Percentiles rank a stretch among this genome's conserved stretches.
Conservation (phyloP, 2,888 invertebrate species). For the Metacarcinus magister region DNA sequence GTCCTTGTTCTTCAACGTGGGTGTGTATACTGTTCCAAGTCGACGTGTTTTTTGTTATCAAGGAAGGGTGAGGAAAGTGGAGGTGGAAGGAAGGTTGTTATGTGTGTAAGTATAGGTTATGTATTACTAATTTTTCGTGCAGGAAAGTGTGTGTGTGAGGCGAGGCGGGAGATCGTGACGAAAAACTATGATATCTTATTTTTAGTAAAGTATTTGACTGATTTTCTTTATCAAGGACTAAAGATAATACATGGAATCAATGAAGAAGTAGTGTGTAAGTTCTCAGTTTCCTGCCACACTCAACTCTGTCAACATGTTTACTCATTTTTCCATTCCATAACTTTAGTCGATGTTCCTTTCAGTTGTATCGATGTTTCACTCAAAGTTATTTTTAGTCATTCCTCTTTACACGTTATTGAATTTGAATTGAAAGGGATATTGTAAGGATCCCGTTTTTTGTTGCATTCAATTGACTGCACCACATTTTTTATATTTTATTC, state of each 20-base stretch:
- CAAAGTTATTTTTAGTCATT: background rate
- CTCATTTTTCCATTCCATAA: background rate
- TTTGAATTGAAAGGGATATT: background rate
- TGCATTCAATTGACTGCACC: no score
- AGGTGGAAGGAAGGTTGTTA: no score
- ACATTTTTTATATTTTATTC: no score
- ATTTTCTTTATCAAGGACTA: background rate
- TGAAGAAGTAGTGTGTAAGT: no score
- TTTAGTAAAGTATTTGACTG: background rate
- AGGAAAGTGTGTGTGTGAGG: background rate
- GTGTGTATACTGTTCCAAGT: no score
- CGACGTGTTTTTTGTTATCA: no score
- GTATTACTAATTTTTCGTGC: background rate
- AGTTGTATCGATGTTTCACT: no score
- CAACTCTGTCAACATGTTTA: background rate
- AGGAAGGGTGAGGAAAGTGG: no score
- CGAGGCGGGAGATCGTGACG: no score
- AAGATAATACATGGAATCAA: no score
- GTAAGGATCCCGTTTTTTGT: background rate
- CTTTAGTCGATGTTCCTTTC: no score
- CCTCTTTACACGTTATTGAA: background rate
- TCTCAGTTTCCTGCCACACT: background rate
- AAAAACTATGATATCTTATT: background rate
- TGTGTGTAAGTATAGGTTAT: background rate
- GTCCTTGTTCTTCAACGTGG: no score